Conservation (phyloP, 2,797 vertebrate species). For the Takifugu ocellatus region DNA sequence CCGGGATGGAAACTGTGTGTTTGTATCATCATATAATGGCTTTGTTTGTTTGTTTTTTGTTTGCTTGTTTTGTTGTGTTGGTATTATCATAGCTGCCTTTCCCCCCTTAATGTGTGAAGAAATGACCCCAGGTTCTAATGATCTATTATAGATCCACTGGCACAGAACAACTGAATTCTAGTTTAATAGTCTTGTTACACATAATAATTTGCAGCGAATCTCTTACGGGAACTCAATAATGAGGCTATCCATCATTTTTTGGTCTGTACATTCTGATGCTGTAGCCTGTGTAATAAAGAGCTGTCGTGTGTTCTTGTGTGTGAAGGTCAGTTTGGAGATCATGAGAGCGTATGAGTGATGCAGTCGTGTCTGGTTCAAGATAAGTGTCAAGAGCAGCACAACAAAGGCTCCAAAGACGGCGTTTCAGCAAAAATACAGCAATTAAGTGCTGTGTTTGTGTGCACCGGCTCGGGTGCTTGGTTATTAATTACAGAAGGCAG, state of each 20-base stretch:
- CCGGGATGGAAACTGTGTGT: no score
- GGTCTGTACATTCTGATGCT: constrained; percentile 1
- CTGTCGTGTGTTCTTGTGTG: not conserved
- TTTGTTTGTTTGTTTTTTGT: no score
- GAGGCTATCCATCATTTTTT: no score
- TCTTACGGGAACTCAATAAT: not conserved
- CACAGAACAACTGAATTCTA: not conserved
- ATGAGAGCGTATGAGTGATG: constrained; percentile 27
- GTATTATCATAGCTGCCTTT: not conserved
- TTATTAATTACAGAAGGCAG: no score
- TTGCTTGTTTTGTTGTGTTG: no score
- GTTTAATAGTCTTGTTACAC: not conserved
- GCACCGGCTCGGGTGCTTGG: constrained; percentile 1
- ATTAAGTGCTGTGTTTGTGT: constrained; percentile 17
- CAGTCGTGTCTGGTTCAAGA: constrained; percentile 9
- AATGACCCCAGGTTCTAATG: no score
- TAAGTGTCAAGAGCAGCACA: constrained; percentile 10
- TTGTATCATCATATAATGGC: no score
- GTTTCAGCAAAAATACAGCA: constrained; percentile 16
- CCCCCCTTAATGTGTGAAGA: not conserved
- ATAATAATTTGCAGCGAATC: not conserved
- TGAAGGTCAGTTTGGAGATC: not conserved
- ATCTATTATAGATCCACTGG: no score
- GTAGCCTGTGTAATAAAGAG: not conserved
- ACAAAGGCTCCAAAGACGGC: not conserved